phyloP scores from a whole-genome alignment of 1,140 invertebrate species.

The Anthonomus grandis region DNA sequence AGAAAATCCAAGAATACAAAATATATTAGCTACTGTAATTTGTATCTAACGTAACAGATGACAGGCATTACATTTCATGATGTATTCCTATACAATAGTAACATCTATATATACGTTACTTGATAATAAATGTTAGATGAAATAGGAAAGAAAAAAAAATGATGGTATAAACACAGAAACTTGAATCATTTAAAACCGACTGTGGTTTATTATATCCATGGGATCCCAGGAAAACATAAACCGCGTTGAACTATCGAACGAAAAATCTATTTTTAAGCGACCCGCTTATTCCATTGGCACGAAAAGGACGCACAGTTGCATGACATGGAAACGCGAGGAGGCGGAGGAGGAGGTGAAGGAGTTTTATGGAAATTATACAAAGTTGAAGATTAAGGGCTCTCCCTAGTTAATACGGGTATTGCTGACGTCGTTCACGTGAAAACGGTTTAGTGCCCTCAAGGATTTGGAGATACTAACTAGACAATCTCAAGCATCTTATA shows the following conservation, averaged over 20 bases:
- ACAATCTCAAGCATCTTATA: not conserved
- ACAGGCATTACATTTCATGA: not conserved
- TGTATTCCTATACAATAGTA: not conserved
- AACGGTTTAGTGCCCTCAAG: not conserved
- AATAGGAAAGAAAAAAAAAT: too few relatives aligned
- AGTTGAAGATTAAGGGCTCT: not conserved
- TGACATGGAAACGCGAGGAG: constrained; percentile 1
- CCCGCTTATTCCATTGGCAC: constrained; percentile 7
- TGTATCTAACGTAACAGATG: too few relatives aligned
- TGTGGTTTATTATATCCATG: not conserved
- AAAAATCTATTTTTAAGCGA: constrained; percentile 5
- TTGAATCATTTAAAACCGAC: not conserved
- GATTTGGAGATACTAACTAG: not conserved
- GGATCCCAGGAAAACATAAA: not conserved
- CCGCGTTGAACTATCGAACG: constrained; percentile 2
- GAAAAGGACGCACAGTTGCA: constrained; percentile 5
- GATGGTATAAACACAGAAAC: not conserved
- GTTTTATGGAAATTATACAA: not conserved
- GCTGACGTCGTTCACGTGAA: not conserved
- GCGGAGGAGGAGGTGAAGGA: not conserved
- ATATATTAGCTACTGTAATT: too few relatives aligned
- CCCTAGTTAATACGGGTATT: not conserved
- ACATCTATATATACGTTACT: not conserved
- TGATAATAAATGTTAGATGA: too few relatives aligned
- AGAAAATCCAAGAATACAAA: too few relatives aligned